These are phyloP conservation scores for Phengaris arion DNA, from an alignment of 2,888 invertebrate species.

Conservation along the genomic window DNA sequence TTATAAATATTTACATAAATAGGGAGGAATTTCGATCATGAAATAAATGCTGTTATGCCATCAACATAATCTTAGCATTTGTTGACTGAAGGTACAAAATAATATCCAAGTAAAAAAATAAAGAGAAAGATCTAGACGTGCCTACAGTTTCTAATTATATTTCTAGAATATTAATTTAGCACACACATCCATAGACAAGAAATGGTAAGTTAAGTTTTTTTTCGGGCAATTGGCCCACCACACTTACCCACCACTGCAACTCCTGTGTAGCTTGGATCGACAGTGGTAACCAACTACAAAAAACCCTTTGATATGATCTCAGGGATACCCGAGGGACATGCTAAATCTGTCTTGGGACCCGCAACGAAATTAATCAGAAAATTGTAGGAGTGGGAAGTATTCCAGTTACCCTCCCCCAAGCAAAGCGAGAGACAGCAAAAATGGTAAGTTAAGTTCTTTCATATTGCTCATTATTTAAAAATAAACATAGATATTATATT, in stretches of 20 bases:
- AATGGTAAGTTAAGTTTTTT: background rate
- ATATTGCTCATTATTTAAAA: background rate
- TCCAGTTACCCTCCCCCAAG: too few species aligned
- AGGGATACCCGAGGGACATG: too few species aligned
- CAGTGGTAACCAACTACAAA: too few species aligned
- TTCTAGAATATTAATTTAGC: background rate
- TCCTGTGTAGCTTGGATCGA: too few species aligned
- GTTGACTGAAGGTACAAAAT: background rate
- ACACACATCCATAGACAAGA: background rate
- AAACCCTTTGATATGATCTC: too few species aligned
- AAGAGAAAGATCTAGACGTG: background rate
- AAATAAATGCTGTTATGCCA: constrained; percentile 33
- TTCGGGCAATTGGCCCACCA: too few species aligned
- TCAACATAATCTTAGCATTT: background rate
- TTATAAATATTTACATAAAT: constrained; percentile 68
- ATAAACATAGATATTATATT: background rate
- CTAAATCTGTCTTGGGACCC: too few species aligned
- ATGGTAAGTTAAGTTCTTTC: background rate
- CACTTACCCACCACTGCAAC: too few species aligned
- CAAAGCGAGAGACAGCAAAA: background rate
- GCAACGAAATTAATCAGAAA: too few species aligned
- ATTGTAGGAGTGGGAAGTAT: too few species aligned
- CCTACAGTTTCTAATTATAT: background rate
- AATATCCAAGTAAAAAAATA: background rate
- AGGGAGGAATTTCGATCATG: constrained; percentile 31